Evolutionary conservation across 2,797 vertebrate genomes (phyloP).

Genomic region (Eupleurogrammus muticus): DNA sequence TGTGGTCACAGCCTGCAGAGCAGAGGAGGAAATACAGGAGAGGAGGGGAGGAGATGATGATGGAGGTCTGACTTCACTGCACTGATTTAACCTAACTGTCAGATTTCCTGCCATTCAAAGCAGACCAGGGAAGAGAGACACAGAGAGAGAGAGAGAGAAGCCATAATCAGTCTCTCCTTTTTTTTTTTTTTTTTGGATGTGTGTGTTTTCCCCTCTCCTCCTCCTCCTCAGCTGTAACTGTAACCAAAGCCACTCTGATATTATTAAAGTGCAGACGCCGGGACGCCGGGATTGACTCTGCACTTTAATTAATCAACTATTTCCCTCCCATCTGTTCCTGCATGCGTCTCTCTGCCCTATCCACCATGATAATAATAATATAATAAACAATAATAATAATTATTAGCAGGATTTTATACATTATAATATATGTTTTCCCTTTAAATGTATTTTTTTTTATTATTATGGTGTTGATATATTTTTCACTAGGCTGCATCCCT

Average conservation of each 20-base stretch:
- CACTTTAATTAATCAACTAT: conserved; percentile 80
- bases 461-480: conserved; percentile 1
- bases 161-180: conserved; percentile 55
- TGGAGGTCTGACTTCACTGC: conserved; percentile 15
- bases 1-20: conserved; percentile 70
- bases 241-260: conserved; percentile 78
- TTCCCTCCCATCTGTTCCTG: conserved; percentile 80
- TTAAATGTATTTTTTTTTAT: conserved; percentile 8
- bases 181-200: conserved; percentile 52
- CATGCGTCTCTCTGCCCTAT: conserved; percentile 38
- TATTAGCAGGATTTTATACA: background rate
- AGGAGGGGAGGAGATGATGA: conserved; percentile 48
- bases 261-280: conserved; percentile 76
- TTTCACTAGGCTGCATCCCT: background rate
- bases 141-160: conserved; percentile 33
- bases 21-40: conserved; percentile 48
- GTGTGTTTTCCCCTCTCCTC: conserved; percentile 11
- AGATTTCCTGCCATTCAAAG: conserved; percentile 70
- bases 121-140: conserved; percentile 36
- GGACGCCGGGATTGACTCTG: conserved; percentile 76
- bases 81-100: conserved; percentile 53
- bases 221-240: conserved; percentile 70
- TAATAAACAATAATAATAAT: conserved; percentile 9
- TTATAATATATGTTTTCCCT: rapidly evolving
- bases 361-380: conserved; percentile 13